Base-by-base conservation (phyloP, 2,113 vertebrate genomes). In the Morone chrysops region DNA sequence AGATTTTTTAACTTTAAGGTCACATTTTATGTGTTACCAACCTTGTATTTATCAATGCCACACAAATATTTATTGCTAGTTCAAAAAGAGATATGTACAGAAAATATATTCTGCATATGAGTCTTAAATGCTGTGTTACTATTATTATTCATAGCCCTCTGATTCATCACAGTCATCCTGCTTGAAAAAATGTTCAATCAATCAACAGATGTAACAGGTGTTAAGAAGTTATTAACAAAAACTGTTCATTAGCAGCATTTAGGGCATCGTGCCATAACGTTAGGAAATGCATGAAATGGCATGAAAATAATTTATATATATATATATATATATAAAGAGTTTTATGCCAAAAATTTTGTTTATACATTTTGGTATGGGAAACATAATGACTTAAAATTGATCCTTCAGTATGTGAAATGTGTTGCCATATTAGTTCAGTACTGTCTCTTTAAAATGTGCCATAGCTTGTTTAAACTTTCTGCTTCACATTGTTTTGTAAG, bases 41-140 rank as follows among this genome's bases (percentile, higher is more conserved):
- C 70, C 25, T 69, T 78, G 53, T 84, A 80, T 87, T 89, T 76
- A 57, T 87, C 11, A 53, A 57, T 75, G 16, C 75, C 60, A 85
- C 59, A 74, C 1, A 12, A 74, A 81, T 92, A 91, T 91, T 92
- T 93, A 92, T 85, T 89, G 81, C 85, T 53, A 38, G 16, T 56
- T 76, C 68, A 74, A 54, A 76, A 70, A 48, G 31, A 62, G n/a
- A 81, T 20, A 18, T 85, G 75, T 89, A 78, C 80, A 88, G 78
- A 87, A 70, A 86, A 79, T 86, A 76, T 85, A 82, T 85, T 87
- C 67, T 70, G 62, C 59, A 75, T 73, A 47, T 13, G 40, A 82
- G 83, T 89, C 72, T 81, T 90, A 78, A 70, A 69, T 45, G 70
- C 67, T 83, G 72, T 87, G 43, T 75, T 79, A 13, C 51, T 68